phyloP scores from a whole-genome alignment of 2,113 vertebrate genomes.

The Phylloscopus trochiloides region DNA sequence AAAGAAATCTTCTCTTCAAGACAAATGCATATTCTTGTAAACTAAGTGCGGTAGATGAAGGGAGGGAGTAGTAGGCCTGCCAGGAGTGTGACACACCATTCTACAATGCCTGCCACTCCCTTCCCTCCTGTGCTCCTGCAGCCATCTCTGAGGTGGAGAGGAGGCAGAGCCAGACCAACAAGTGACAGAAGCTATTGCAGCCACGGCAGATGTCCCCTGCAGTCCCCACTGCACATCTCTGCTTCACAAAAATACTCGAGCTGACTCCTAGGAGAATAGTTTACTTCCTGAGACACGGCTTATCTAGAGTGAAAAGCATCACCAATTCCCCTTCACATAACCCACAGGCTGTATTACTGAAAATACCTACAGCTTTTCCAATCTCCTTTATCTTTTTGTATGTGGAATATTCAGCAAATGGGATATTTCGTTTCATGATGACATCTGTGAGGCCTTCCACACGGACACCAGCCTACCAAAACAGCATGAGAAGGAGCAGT shows the following conservation, averaged over 20 bases:
- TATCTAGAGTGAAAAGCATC: background rate
- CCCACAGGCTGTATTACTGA: background rate
- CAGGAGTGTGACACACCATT: background rate
- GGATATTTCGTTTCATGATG: slow-evolving; percentile 65
- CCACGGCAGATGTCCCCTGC: background rate
- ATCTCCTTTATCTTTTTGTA: slow-evolving; percentile 79
- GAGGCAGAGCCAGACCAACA: background rate
- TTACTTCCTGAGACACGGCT: background rate
- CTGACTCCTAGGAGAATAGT: background rate
- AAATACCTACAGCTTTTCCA: slow-evolving; percentile 75
- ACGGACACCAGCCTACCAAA: slow-evolving; percentile 74
- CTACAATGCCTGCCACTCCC: too few species aligned
- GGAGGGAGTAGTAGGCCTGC: background rate
- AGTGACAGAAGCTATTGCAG: background rate
- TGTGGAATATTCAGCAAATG: slow-evolving; percentile 37
- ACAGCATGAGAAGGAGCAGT: background rate
- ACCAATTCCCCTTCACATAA: background rate
- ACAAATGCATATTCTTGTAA: background rate
- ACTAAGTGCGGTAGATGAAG: background rate
- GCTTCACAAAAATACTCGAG: background rate
- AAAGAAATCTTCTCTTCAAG: background rate
- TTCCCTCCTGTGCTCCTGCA: background rate
- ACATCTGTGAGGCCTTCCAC: slow-evolving; percentile 81
- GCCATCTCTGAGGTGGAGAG: background rate
- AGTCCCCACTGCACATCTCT: background rate